Conservation (phyloP, 1,140 invertebrate genomes). For the Apis florea region DNA sequence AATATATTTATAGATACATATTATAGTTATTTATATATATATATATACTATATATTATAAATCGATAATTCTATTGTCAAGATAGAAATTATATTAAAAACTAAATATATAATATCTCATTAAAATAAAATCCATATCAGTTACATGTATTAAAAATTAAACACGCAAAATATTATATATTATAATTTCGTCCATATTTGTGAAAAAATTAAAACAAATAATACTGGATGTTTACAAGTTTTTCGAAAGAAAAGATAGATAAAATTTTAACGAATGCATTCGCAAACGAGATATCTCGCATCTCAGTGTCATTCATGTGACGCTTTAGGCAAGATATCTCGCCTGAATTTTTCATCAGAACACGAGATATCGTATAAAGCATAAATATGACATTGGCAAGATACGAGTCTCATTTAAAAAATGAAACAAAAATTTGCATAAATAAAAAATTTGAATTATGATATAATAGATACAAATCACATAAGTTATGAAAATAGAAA, state of each 20-base stretch:
- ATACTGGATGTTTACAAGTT: not conserved
- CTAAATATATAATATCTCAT: too few relatives aligned
- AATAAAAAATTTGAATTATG: not conserved
- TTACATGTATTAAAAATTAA: not conserved
- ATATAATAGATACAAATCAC: not conserved
- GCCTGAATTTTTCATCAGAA: not conserved
- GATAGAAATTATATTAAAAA: too few relatives aligned
- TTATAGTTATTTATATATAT: too few relatives aligned
- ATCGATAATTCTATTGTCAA: too few relatives aligned
- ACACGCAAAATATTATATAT: not conserved
- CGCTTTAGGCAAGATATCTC: not conserved
- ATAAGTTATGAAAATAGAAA: not conserved
- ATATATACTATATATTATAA: too few relatives aligned
- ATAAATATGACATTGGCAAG: not conserved
- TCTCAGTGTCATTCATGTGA: not conserved
- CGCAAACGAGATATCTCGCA: not conserved
- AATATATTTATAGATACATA: too few relatives aligned
- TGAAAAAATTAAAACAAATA: not conserved
- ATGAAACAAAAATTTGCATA: not conserved
- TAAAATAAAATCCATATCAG: too few relatives aligned
- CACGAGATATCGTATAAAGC: not conserved
- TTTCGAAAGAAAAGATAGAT: not conserved
- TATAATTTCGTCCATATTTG: not conserved
- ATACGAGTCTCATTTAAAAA: not conserved
- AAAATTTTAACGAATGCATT: not conserved